Evolutionary conservation across 1,140 invertebrate genomes (phyloP).

Genomic region (Eciton burchellii): DNA sequence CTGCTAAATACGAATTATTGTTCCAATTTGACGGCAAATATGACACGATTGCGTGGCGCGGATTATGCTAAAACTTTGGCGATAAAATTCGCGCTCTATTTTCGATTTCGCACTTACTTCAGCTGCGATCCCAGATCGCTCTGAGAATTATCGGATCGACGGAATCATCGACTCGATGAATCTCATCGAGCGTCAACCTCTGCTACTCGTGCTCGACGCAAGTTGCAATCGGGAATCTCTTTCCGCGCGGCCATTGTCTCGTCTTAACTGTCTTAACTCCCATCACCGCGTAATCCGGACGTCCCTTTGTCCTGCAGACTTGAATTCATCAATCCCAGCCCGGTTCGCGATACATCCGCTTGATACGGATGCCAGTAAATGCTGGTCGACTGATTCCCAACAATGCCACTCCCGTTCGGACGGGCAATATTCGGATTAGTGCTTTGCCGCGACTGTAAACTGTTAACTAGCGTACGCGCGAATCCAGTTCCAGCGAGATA

Average conservation of each 20-base stretch:
- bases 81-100: neutral
- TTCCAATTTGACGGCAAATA: conserved; percentile 5
- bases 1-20: conserved; percentile 17
- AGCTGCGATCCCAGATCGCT: no score
- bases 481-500: neutral
- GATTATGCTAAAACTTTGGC: conserved; percentile 11
- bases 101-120: no score
- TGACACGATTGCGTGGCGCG: neutral
- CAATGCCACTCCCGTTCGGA: conserved; percentile 73
- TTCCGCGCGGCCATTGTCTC: neutral
- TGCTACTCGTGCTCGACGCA: neutral
- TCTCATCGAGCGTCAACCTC: neutral
- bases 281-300: neutral
- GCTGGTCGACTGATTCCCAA: conserved; percentile 76
- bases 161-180: no score
- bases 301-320: conserved; percentile 28
- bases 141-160: no score
- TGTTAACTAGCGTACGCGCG: conserved; percentile 23
- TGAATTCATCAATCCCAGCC: conserved; percentile 29
- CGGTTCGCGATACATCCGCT: conserved; percentile 65
- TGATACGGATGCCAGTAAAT: conserved; percentile 80
- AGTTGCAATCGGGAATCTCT: conserved; percentile 6
- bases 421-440: conserved; percentile 59
- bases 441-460: conserved; percentile 45
- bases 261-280: neutral